Evolutionary conservation across 2,113 vertebrate genomes (phyloP).

Genomic region (Chiloscyllium plagiosum): DNA sequence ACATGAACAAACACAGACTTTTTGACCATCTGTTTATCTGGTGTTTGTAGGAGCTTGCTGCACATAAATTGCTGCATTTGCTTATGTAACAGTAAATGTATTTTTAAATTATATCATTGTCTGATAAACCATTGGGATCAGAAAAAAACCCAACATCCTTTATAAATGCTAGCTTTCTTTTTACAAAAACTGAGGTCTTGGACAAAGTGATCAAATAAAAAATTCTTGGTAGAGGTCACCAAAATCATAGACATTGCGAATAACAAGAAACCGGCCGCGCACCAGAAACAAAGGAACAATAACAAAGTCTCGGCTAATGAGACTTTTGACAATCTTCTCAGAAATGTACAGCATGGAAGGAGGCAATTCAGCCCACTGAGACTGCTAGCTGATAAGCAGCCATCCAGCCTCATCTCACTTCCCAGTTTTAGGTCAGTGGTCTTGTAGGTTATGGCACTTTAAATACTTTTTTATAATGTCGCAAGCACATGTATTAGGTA

Average conservation of each 20-base stretch:
- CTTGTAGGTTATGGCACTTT: not conserved
- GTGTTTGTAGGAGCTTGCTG: not conserved
- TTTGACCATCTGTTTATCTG: too few relatives aligned
- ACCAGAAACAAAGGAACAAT: not conserved
- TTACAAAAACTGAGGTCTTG: not conserved
- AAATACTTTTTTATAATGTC: not conserved
- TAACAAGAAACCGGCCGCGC: not conserved
- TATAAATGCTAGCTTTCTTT: not conserved
- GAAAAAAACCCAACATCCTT: not conserved
- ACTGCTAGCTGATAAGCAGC: too few relatives aligned
- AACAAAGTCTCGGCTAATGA: not conserved
- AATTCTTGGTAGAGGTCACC: not conserved
- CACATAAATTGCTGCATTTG: not conserved
- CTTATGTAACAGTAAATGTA: not conserved
- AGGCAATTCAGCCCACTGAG: not conserved
- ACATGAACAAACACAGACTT: not conserved
- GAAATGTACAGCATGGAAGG: not conserved
- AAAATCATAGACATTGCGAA: not conserved
- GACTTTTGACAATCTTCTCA: not conserved
- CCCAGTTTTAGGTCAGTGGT: not conserved
- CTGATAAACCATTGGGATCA: not conserved
- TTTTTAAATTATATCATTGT: not conserved
- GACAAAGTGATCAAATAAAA: not conserved
- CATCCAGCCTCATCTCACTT: not conserved
- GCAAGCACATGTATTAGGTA: not conserved